Evolutionary conservation across 2,113 vertebrate species (phyloP).

Genomic region (Osmerus eperlanus): DNA sequence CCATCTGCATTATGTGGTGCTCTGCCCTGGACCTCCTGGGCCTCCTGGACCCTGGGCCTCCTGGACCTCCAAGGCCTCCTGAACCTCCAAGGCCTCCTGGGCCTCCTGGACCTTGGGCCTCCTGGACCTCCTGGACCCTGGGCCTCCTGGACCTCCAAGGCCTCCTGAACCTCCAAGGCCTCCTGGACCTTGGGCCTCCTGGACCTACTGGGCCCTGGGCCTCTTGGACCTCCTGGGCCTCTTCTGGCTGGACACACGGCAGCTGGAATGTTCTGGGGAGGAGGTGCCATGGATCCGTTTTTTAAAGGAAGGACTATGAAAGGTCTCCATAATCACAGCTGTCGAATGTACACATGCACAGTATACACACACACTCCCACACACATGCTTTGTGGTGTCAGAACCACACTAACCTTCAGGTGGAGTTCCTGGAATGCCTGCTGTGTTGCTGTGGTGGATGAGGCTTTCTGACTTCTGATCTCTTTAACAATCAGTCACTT

Average conservation of each 20-base stretch:
- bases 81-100: too few species aligned
- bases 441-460: constrained; percentile 1
- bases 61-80: not conserved
- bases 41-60: too few species aligned
- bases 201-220: too few species aligned
- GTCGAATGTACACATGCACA: constrained; percentile 13
- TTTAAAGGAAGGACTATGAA: not conserved
- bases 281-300: not conserved
- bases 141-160: not conserved
- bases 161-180: not conserved
- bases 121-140: not conserved
- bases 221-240: not conserved
- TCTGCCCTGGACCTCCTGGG: constrained; percentile 1
- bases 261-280: constrained; percentile 16
- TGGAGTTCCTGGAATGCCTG: constrained; percentile 17
- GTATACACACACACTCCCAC: constrained; percentile 11
- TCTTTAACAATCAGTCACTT: constrained; percentile 4
- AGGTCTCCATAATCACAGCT: constrained; percentile 13
- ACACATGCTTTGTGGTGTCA: not conserved
- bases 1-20: constrained; percentile 37
- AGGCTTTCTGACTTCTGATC: not conserved
- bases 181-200: too few species aligned
- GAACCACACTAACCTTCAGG: constrained; percentile 5
- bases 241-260: constrained; percentile 14
- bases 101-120: not conserved